Conservation (phyloP, 2,113 vertebrate genomes). For the Pan paniscus region DNA sequence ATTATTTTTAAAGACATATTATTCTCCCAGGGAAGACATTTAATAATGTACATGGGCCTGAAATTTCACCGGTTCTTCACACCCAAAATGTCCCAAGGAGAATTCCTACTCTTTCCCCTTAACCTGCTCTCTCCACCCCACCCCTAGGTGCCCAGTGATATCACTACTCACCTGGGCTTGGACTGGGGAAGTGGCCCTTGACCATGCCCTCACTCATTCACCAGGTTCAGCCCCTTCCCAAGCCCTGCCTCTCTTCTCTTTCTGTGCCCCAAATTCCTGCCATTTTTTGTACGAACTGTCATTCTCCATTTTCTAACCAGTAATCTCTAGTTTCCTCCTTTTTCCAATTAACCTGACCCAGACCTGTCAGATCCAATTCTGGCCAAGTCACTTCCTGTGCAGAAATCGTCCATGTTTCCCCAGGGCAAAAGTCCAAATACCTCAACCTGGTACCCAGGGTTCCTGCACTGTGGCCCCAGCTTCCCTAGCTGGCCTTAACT, state of each 20-base stretch:
- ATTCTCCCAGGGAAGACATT: neutral
- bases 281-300: too few species aligned
- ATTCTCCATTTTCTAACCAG: neutral
- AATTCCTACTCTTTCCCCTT: neutral
- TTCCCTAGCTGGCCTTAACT: neutral
- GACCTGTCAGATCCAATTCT: neutral
- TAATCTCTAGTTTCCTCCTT: neutral
- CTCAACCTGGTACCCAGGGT: neutral
- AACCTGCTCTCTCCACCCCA: too few species aligned
- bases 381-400: neutral
- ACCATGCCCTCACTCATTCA: too few species aligned
- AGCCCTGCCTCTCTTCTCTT: neutral
- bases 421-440: neutral
- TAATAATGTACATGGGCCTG: neutral
- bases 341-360: neutral
- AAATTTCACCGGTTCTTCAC: neutral
- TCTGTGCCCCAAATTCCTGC: neutral
- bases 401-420: neutral
- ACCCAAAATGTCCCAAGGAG: neutral
- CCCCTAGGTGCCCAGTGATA: neutral
- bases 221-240: accelerated
- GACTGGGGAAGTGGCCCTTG: too few species aligned
- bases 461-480: neutral
- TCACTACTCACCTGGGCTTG: neutral
- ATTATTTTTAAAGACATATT: neutral